Base-by-base conservation (phyloP, 2,113 vertebrate species). In the Ramphastos sulfuratus region DNA sequence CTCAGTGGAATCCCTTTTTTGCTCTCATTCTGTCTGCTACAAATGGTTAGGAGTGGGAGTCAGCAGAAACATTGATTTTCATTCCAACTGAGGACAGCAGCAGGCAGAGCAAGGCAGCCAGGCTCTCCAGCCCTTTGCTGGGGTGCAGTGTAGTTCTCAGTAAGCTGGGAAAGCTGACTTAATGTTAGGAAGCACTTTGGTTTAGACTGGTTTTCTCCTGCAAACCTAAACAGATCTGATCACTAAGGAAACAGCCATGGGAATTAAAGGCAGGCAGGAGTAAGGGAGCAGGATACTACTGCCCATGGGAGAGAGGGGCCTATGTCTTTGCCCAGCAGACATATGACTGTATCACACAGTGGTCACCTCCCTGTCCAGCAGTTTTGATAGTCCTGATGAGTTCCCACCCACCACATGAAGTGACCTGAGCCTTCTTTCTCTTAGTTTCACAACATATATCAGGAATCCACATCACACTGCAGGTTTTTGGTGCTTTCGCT, bases 1-100 rank as follows among this genome's bases (percentile, higher is more conserved):
- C 93, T 88, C 82, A 17, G 54, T 82, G 89, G 83, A 96, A 93
- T 94, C 82, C 87, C 87, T 75, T 72, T 70, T 85, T 64, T 87
- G 94, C 91, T 95, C 89, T 82, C 91, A 91, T 94, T 96, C 91
- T 90, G 85, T 85, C 87, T 77, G 82, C 91, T 89, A 23, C 85
- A 56, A 92, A 91, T 42, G 65, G 35, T 61, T 59, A 15, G 76
- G 89, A 85, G 91, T 91, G 87, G 93, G 94, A 96, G 93, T 79
- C 76, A 78, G 85, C 65, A 92, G 75, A 67, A 89, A 28, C 16
- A 28, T 72, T 65, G 88, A 44, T 93, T 87, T 91, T 74, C 65
- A 12, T 87, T 89, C 48, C 70, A 18, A 10, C 17, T 2, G 72
- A 77, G 91, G 60, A 56, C 7, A 8, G 69, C 79, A 89, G 84